phyloP scores from a whole-genome alignment of 2,888 invertebrate genomes.

The Cheilosia urbana region DNA sequence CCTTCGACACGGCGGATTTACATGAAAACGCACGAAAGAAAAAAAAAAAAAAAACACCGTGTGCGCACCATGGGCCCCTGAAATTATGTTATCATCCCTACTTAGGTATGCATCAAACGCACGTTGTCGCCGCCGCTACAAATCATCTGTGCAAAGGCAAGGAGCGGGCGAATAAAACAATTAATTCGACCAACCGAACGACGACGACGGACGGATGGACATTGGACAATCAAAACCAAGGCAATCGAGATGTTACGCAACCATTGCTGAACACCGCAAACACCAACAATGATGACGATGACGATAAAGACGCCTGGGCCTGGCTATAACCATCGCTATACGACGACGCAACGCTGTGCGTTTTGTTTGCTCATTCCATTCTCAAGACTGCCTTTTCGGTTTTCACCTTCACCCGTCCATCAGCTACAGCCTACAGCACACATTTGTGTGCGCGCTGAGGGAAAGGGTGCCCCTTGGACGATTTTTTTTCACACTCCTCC shows the following conservation, averaged over 20 bases:
- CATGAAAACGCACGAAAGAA: not conserved
- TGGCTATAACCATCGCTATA: constrained; percentile 25
- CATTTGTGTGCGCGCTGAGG: not conserved
- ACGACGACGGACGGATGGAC: constrained; percentile 41
- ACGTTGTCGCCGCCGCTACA: constrained; percentile 62
- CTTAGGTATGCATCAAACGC: constrained; percentile 74
- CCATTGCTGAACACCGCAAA: constrained; percentile 69
- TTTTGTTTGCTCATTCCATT: constrained; percentile 66
- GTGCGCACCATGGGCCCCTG: constrained; percentile 9
- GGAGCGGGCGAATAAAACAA: constrained; percentile 36
- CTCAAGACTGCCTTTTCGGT: constrained; percentile 58
- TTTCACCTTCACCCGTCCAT: constrained; percentile 52
- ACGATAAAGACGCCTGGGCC: constrained; percentile 62
- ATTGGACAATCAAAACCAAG: constrained; percentile 73
- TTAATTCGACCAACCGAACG: constrained; percentile 48
- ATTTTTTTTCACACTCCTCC: constrained; percentile 52
- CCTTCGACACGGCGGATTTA: constrained; percentile 28
- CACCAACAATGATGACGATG: constrained; percentile 58
- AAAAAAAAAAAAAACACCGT: constrained; percentile 10
- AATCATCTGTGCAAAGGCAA: constrained; percentile 50
- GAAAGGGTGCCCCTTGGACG: too few species aligned
- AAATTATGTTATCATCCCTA: constrained; percentile 71
- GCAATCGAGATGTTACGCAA: constrained; percentile 74
- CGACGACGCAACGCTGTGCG: constrained; percentile 40
- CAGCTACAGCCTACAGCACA: not conserved